Evolutionary conservation across 2,113 vertebrate genomes (phyloP), one percentile per base, ranked within the genome.

Genomic region (Perca flavescens): DNA sequence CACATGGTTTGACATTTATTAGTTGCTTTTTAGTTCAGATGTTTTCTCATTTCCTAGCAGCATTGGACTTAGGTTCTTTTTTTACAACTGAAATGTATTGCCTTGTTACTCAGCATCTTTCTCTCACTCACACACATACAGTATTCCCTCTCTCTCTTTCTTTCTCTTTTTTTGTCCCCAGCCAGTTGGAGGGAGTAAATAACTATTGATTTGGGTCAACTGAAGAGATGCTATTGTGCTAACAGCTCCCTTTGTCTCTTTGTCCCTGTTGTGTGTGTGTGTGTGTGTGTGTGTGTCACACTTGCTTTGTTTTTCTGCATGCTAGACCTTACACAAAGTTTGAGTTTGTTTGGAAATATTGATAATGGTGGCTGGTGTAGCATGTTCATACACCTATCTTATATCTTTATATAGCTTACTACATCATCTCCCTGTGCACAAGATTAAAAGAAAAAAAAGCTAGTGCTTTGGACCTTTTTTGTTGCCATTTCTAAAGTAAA

Each of bases 111-210:
- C 84, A 79, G 83, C 78, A 88, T 92, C 86, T 89, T 66, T 84
- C 74, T 85, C 89, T 89, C 76, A 79, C 88, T 85, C 65, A 70
- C 79, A 75, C 68, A 86, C 60, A 65, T 77, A 28, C 28, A 28
- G 28, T 28, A 71, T 77, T 65, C 82, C 46, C 31, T 36, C 65
- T 47, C 83, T 62, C 53, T 52, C 28, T 13, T 2, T 16, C 58
- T 34, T 71, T 85, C 62, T 67, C 50, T 47, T 10, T 74, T 77
- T 84, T 63, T 77, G 72, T 90, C 76, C 84, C 85, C 65, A 85
- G 90, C 79, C 90, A 88, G 77, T 87, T 88, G 75, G 80, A 87
- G 67, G 74, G 74, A 93, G 87, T 93, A 91, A 94, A 94, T 94
- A 93, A 84, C 76, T 91, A 93, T 92, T 88, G 91, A 93, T 93